Conservation (phyloP, 2,113 vertebrate genomes). For the Brachypodius melanocephalos region DNA sequence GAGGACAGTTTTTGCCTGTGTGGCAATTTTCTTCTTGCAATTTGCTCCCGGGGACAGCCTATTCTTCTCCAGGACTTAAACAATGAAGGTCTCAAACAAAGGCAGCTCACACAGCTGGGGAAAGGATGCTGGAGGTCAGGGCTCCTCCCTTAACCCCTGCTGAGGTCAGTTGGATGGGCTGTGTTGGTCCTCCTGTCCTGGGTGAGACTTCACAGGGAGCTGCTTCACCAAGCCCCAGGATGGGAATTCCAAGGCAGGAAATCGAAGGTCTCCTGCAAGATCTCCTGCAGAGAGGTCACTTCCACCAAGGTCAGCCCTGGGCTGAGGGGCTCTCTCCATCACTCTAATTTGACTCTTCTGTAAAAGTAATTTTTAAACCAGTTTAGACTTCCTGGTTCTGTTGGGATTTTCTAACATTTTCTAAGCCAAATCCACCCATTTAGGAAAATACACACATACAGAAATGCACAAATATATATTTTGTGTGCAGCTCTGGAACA, state of each 20-base stretch:
- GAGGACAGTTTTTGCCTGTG: constrained; percentile 5
- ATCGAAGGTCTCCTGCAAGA: not conserved
- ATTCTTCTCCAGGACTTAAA: constrained; percentile 22
- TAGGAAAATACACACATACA: not conserved
- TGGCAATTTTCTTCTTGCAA: not conserved
- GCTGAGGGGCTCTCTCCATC: not conserved
- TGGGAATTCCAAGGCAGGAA: not conserved
- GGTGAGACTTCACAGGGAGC: not conserved
- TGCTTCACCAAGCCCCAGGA: not conserved
- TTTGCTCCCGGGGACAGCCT: not conserved
- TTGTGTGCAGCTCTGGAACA: not conserved
- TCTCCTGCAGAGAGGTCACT: not conserved
- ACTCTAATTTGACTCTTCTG: not conserved
- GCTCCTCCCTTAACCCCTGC: not conserved
- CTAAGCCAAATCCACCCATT: not conserved
- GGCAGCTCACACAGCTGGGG: not conserved
- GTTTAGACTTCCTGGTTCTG: not conserved
- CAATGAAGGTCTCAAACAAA: constrained; percentile 38
- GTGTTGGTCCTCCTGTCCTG: not conserved
- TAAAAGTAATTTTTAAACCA: not conserved
- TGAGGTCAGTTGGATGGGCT: not conserved
- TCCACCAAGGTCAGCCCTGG: not conserved
- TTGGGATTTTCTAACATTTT: not conserved
- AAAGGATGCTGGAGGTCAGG: not conserved
- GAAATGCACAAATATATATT: not conserved